Percentiles rank a stretch among this genome's conserved stretches.
These are phyloP conservation scores for Vandiemenella viatica DNA, from an alignment of 2,888 invertebrate genomes.

Conservation along the genomic window DNA sequence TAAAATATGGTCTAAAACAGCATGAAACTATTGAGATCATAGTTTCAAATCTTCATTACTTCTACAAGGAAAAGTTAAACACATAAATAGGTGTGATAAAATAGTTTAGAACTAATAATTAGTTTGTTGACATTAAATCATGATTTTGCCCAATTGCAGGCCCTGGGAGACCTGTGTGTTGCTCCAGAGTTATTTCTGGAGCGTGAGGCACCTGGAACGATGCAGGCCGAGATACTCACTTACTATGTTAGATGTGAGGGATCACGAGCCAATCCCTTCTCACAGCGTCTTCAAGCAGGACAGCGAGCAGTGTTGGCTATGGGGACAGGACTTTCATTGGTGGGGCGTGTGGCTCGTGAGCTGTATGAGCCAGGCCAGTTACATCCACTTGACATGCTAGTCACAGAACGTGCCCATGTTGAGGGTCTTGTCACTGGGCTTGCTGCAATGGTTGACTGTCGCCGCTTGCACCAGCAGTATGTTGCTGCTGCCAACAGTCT, in stretches of 20 bases:
- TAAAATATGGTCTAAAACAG: too few relatives aligned
- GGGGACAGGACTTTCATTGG: slow-evolving; percentile 29
- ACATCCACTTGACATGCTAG: slow-evolving; percentile 58
- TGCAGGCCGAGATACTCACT: slow-evolving; percentile 38
- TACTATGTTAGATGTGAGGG: slow-evolving; percentile 76
- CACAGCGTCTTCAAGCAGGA: slow-evolving; percentile 65
- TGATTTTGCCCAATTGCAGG: slow-evolving; percentile 26
- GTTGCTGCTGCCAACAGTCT: slow-evolving; percentile 61
- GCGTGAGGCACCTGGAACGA: slow-evolving; percentile 30
- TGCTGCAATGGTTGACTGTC: slow-evolving; percentile 65
- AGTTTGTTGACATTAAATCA: too few relatives aligned
- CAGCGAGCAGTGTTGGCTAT: slow-evolving; percentile 47
- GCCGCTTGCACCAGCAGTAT: slow-evolving; percentile 69
- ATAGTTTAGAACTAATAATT: too few relatives aligned
- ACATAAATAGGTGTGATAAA: too few relatives aligned
- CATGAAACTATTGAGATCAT: too few relatives aligned
- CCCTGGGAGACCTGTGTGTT: slow-evolving; percentile 70
- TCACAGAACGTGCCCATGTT: slow-evolving; percentile 62
- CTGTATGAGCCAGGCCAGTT: slow-evolving; percentile 37
- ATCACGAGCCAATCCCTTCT: slow-evolving; percentile 62
- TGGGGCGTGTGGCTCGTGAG: slow-evolving; percentile 35
- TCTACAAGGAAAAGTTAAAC: too few relatives aligned
- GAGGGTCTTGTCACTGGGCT: slow-evolving; percentile 40
- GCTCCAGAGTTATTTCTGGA: slow-evolving; percentile 68
- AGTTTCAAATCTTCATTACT: too few relatives aligned